Conservation (phyloP, 2,113 vertebrate genomes). For the Gymnobelideus leadbeateri region DNA sequence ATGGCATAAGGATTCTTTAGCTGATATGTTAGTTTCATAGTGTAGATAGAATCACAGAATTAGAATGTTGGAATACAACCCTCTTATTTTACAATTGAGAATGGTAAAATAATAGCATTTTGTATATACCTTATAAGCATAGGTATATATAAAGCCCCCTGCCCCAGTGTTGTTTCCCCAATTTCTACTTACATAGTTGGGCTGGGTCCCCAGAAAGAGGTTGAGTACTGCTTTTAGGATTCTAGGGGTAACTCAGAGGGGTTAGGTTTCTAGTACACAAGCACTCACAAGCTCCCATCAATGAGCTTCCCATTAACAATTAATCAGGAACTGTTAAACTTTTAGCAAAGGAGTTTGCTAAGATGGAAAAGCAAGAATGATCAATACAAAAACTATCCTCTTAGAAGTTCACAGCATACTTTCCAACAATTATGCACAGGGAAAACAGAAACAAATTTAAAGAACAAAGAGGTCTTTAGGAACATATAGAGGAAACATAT, state of each 20-base stretch:
- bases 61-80: slow-evolving; percentile 65
- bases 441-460: background rate
- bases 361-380: background rate
- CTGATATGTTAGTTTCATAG: background rate
- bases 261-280: background rate
- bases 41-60: slow-evolving; percentile 57
- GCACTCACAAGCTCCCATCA: background rate
- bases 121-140: slow-evolving; percentile 62
- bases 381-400: background rate
- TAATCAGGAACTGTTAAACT: background rate
- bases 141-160: background rate
- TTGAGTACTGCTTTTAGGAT: background rate
- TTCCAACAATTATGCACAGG: background rate
- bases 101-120: slow-evolving; percentile 58
- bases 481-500: background rate
- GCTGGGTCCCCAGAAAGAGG: background rate
- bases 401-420: background rate
- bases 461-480: background rate
- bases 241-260: background rate
- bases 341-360: background rate
- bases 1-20: background rate
- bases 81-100: slow-evolving; percentile 62
- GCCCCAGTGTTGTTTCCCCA: background rate
- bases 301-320: background rate
- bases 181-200: background rate